Evolutionary conservation across 1,140 invertebrate genomes (phyloP).

Genomic region (Orchesella cincta): DNA sequence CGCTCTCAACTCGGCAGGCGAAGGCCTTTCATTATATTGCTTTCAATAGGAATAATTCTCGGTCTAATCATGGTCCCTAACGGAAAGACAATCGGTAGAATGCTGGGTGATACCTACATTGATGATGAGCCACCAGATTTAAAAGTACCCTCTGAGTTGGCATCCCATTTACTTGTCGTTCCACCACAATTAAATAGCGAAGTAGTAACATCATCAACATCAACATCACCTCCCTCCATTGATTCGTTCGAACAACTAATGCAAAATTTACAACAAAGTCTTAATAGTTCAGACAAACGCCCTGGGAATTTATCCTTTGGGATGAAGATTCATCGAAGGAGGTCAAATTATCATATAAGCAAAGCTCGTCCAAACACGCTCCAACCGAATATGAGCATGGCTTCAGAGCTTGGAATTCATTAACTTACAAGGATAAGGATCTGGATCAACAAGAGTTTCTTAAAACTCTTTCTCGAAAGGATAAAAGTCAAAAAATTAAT

Average conservation of each 20-base stretch:
- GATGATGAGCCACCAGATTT: conserved; percentile 30
- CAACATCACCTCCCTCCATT: not conserved
- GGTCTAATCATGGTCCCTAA: conserved; percentile 87
- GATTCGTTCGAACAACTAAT: not conserved
- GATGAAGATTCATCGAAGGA: not conserved
- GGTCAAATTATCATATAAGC: not conserved
- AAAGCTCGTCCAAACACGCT: not conserved
- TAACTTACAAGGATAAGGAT: not conserved
- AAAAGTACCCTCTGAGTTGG: conserved; percentile 45
- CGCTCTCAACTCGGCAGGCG: conserved; percentile 75
- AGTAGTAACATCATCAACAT: not conserved
- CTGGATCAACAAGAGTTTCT: not conserved
- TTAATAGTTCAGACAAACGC: not conserved
- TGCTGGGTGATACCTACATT: conserved; percentile 70
- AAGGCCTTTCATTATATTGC: conserved; percentile 84
- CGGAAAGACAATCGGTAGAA: conserved; percentile 78
- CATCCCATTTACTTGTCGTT: not conserved
- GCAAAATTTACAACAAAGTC: not conserved
- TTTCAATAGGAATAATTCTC: conserved; percentile 84
- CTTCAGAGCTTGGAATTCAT: conserved; percentile 7
- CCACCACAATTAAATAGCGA: not conserved
- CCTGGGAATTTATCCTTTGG: not conserved
- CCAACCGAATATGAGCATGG: conserved; percentile 9
- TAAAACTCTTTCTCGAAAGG: not conserved
- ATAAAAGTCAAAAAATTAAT: conserved; percentile 27